Evolutionary conservation across 1,140 invertebrate species (phyloP).

Genomic region (Macrobrachium nipponense): DNA sequence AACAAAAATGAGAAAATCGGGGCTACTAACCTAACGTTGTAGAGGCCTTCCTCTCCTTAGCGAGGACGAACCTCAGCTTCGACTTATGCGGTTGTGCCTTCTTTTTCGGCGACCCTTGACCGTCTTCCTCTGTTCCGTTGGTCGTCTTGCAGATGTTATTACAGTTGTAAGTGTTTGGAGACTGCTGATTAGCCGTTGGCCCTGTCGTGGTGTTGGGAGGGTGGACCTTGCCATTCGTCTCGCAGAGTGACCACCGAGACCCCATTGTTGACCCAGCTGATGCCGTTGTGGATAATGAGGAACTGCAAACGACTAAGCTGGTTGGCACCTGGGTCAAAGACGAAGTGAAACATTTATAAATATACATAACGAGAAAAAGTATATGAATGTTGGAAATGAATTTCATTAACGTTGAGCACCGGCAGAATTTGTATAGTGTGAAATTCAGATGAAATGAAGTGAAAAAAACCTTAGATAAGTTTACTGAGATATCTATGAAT

Average conservation of each 20-base stretch:
- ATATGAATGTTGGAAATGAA: too few species aligned
- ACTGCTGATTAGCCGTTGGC: not conserved
- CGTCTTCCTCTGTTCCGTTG: not conserved
- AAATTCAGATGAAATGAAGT: too few species aligned
- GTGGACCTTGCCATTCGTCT: conserved; percentile 50
- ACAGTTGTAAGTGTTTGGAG: conserved; percentile 10
- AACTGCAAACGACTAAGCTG: conserved; percentile 34
- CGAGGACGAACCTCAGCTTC: conserved; percentile 45
- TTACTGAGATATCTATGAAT: too few species aligned
- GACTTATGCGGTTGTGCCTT: conserved; percentile 21
- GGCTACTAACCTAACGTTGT: conserved; percentile 35
- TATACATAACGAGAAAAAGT: not conserved
- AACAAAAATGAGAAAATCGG: not conserved
- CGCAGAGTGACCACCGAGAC: conserved; percentile 44
- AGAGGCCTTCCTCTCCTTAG: conserved; percentile 46
- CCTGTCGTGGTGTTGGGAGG: conserved; percentile 22
- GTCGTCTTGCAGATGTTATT: conserved; percentile 29
- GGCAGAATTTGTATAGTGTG: not conserved
- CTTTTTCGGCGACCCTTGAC: conserved; percentile 9
- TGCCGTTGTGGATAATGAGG: conserved; percentile 40
- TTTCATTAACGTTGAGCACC: not conserved
- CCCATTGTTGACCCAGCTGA: conserved; percentile 46
- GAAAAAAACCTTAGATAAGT: too few species aligned
- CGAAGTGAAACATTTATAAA: too few species aligned
- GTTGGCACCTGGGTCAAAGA: conserved; percentile 29